A percentile compares a stretch with the other conserved stretches of the same genome.
These are phyloP conservation scores for Steromphala cineraria DNA, from an alignment of 2,888 invertebrate species.

Conservation along the genomic window DNA sequence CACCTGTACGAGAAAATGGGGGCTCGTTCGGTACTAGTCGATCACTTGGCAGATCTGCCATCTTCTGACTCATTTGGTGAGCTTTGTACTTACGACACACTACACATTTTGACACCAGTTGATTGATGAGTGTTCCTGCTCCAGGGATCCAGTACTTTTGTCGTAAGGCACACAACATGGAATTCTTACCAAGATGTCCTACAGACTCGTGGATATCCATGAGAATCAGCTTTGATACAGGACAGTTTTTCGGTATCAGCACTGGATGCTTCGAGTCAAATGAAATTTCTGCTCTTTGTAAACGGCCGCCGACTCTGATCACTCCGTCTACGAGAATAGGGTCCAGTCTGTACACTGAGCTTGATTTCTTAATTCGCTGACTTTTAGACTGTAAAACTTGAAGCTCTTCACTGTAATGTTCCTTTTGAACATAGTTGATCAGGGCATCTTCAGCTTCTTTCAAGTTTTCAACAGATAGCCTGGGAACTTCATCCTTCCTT, in stretches of 20 bases:
- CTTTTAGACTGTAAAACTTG: background rate
- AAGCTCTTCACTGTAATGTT: background rate
- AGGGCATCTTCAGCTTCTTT: background rate
- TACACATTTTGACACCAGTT: background rate
- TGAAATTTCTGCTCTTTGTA: background rate
- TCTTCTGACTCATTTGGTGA: background rate
- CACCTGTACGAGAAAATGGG: background rate
- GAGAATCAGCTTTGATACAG: background rate
- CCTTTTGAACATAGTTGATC: background rate
- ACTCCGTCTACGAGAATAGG: background rate
- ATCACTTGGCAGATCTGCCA: background rate
- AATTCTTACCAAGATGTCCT: background rate
- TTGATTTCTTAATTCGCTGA: background rate
- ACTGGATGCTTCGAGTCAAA: background rate
- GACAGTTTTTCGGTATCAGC: background rate
- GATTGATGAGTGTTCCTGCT: background rate
- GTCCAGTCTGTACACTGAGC: background rate
- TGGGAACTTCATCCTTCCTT: background rate
- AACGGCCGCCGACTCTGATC: background rate
- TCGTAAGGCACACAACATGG: background rate
- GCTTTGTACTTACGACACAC: background rate
- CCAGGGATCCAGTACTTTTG: background rate
- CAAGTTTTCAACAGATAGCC: background rate
- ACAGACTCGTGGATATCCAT: background rate
- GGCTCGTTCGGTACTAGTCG: background rate